These are phyloP conservation scores for Salvelinus alpinus DNA, from an alignment of 2,113 vertebrate species.

Conservation along the genomic window DNA sequence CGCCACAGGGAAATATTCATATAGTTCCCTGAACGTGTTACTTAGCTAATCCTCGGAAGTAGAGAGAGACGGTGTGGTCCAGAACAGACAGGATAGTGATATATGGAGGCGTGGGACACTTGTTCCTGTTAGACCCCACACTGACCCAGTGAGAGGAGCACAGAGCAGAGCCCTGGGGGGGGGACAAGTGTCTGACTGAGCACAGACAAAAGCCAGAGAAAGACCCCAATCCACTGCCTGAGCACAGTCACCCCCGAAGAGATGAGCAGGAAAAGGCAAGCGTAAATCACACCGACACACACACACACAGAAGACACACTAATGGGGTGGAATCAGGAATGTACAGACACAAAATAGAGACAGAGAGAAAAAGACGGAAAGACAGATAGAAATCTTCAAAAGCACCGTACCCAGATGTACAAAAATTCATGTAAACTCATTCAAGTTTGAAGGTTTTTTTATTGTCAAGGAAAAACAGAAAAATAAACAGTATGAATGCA, in stretches of 20 bases:
- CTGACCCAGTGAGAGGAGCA: conserved; percentile 44
- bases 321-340: no score
- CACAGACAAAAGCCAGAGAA: conserved; percentile 57
- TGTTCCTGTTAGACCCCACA: conserved; percentile 52
- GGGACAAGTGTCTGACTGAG: conserved; percentile 56
- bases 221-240: conserved; percentile 2
- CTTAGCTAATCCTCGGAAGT: conserved; percentile 43
- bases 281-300: not conserved
- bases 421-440: not conserved
- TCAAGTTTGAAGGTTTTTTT: conserved; percentile 16
- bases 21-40: conserved; percentile 21
- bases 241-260: conserved; percentile 39
- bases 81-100: conserved; percentile 53
- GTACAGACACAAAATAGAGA: not conserved
- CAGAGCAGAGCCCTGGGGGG: conserved; percentile 35
- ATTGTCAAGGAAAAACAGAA: conserved; percentile 45
- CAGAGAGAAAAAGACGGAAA: not conserved
- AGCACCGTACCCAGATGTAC: no score
- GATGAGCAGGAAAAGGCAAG: conserved; percentile 44
- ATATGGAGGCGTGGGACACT: conserved; percentile 65
- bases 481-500: conserved; percentile 18
- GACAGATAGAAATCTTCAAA: conserved; percentile 1
- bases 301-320: no score
- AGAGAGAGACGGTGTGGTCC: conserved; percentile 36
- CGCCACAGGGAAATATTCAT: conserved; percentile 20